A percentile compares a stretch with the other conserved stretches of the same genome.
Evolutionary conservation across 2,113 vertebrate genomes (phyloP).

Genomic region (Marcusenius ussheri): DNA sequence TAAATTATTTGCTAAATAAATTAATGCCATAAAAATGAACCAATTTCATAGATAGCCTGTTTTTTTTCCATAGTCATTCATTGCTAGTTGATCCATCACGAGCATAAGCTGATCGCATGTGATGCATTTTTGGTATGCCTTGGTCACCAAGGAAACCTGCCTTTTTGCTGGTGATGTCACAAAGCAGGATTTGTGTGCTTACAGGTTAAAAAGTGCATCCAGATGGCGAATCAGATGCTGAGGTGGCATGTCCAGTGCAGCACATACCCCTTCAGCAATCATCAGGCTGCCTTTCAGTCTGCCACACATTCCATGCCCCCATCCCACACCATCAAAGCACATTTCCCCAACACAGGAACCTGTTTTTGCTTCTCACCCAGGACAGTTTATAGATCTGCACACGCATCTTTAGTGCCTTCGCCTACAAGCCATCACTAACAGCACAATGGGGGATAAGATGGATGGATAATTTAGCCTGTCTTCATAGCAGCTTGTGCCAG

Average conservation of each 20-base stretch:
- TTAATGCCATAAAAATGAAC: background rate
- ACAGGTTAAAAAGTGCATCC: slow-evolving; percentile 1
- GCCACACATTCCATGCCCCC: background rate
- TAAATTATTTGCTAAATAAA: background rate
- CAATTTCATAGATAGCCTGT: background rate
- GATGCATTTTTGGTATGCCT: background rate
- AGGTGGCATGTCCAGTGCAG: background rate
- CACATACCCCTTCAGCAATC: slow-evolving; percentile 6
- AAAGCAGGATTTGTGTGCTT: background rate
- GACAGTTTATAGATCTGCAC: background rate
- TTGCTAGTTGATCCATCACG: background rate
- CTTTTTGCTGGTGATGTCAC: background rate
- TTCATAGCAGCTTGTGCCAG: background rate
- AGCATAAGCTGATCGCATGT: background rate
- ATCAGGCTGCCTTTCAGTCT: background rate
- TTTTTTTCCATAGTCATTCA: background rate
- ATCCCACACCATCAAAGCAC: background rate
- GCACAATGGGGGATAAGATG: background rate
- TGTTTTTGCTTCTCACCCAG: background rate
- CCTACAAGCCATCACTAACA: slow-evolving; percentile 1
- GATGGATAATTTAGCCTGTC: background rate
- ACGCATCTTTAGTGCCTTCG: background rate
- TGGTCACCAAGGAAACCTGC: background rate
- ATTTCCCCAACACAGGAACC: background rate
- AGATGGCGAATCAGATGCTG: background rate